Base-by-base conservation (phyloP, 2,888 invertebrate species). In the Entomobrya proxima region DNA sequence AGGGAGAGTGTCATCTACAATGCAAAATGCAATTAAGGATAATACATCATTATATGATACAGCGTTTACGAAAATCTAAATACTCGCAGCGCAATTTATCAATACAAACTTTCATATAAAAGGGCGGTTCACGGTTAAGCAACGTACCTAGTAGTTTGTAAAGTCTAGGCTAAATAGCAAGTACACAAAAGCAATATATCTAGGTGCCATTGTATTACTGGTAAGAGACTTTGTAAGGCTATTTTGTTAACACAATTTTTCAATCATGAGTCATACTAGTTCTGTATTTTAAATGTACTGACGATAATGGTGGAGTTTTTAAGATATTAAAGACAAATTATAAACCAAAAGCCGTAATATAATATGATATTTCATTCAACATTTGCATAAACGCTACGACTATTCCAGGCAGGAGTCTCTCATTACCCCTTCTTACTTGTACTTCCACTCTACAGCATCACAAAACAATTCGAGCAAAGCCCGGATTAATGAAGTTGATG, bases 241-340 rank as follows among this genome's bases (percentile, higher is more conserved):
- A 50, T 50, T 50, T 50, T 50, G 50, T 50, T 50, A 50, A 50
- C 50, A 50, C 50, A 50, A 50, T 50, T 50, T 50, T 50, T 50
- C 35, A n/a, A 47, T 47, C 30, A 72, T 72, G 52, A 75, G 75
- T 75, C 75, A 75, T 2, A 74, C 52, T 32, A 30, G 24, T 32
- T 9, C 11, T 61, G 32, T 30, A 24, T 27, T 47, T 15, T 30
- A 27, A 24, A 9, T 13, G 21, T 58, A 11, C 21, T n/a, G 21
- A 50, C 50, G n/a, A 21, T 50, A 50, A 18, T n/a, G 5, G 21
- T 50, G 7, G 2, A 50, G n/a, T 7, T 58, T n/a, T n/a, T n/a
- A n/a, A n/a, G n/a, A n/a, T n/a, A n/a, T n/a, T n/a, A n/a, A n/a
- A n/a, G n/a, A n/a, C n/a, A n/a, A n/a, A n/a, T n/a, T n/a, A n/a